Percentiles rank a stretch among this genome's conserved stretches.
These are phyloP conservation scores for Pseudomyrmex dendroicus DNA, from an alignment of 1,140 invertebrate genomes.

Conservation along the genomic window DNA sequence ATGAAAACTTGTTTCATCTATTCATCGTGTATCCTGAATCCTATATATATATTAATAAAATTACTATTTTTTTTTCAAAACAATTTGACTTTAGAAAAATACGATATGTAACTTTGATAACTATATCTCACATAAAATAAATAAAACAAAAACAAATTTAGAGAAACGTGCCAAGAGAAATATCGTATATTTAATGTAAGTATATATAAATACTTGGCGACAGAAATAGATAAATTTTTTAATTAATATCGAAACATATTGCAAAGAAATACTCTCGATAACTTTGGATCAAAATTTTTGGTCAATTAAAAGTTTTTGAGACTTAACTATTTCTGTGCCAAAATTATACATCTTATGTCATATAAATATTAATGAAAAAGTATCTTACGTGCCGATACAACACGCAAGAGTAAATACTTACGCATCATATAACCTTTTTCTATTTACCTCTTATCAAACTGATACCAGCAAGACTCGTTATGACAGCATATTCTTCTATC, in stretches of 20 bases:
- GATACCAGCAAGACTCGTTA: background rate
- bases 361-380: constrained; percentile 63
- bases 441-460: constrained; percentile 41
- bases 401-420: constrained; percentile 83
- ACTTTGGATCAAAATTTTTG: background rate
- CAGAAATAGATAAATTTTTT: constrained; percentile 50
- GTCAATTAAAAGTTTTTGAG: background rate
- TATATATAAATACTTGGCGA: background rate
- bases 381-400: constrained; percentile 83
- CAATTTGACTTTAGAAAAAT: background rate
- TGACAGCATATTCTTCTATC: background rate
- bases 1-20: constrained; percentile 77
- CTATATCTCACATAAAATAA: background rate
- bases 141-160: constrained; percentile 45
- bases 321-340: constrained; percentile 52
- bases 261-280: too few relatives aligned
- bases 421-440: constrained; percentile 45
- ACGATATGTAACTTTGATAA: constrained; percentile 22
- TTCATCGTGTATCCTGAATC: background rate
- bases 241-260: background rate
- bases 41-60: background rate
- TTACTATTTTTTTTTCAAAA: background rate
- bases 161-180: constrained; percentile 24
- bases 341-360: constrained; percentile 24
- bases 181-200: background rate